Evolutionary conservation across 2,113 vertebrate species (phyloP).

Genomic region (Telmatochromis sp.): DNA sequence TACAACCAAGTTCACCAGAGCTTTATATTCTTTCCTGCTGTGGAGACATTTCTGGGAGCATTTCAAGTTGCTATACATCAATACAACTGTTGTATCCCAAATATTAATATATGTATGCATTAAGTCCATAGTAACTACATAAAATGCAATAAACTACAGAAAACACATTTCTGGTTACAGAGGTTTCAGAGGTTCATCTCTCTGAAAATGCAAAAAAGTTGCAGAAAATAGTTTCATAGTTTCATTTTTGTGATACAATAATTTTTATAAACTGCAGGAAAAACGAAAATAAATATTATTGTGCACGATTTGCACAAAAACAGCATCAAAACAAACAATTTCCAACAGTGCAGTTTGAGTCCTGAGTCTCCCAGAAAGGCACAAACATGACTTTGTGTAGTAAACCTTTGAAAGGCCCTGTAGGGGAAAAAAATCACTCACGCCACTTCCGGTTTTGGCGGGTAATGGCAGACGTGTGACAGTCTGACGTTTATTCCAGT

Average conservation of each 20-base stretch:
- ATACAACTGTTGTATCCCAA: neutral
- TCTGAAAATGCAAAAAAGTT: neutral
- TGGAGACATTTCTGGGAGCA: neutral
- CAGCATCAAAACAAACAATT: neutral
- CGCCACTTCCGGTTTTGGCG: fast-evolving
- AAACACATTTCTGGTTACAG: neutral
- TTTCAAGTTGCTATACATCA: neutral
- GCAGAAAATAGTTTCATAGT: neutral
- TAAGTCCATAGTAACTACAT: neutral
- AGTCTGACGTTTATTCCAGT: neutral
- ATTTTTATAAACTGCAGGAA: neutral
- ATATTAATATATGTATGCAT: fast-evolving
- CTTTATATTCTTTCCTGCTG: neutral
- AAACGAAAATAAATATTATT: fast-evolving
- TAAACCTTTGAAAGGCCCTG: neutral
- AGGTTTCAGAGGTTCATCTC: neutral
- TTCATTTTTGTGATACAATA: fast-evolving
- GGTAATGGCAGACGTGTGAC: neutral
- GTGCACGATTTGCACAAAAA: fast-evolving
- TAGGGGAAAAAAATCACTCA: neutral
- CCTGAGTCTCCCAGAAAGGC: neutral
- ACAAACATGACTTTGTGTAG: neutral
- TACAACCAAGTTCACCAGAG: fast-evolving
- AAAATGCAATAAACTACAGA: neutral
- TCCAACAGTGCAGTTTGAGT: neutral